Percentiles rank a stretch among this genome's conserved stretches.
These are phyloP conservation scores for Perognathus longimembris DNA, from an alignment of 2,113 vertebrate species.

Conservation along the genomic window DNA sequence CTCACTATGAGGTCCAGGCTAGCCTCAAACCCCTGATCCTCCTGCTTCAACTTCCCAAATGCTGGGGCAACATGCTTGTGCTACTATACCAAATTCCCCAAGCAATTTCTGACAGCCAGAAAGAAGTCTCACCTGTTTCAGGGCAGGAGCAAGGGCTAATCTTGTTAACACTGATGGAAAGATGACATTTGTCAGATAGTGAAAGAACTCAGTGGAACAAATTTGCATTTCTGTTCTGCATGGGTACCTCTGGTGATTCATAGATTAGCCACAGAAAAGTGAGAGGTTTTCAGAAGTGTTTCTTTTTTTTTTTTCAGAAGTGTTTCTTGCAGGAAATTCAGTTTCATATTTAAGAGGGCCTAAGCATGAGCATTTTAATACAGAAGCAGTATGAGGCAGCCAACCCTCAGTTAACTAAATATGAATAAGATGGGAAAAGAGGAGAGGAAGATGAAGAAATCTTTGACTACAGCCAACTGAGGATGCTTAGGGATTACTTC, in stretches of 20 bases:
- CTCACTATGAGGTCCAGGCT: background rate
- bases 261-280: slow-evolving; percentile 34
- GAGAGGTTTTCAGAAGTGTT: slow-evolving; percentile 55
- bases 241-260: slow-evolving; percentile 18
- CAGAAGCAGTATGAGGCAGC: background rate
- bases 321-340: slow-evolving; percentile 43
- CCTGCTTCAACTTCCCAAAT: too few species aligned
- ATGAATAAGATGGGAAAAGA: background rate
- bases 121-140: background rate
- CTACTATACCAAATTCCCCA: background rate
- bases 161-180: background rate
- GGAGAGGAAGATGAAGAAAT: background rate
- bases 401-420: background rate
- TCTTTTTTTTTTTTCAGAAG: slow-evolving; percentile 65
- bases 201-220: background rate
- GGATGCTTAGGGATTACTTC: background rate
- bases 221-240: slow-evolving; percentile 57
- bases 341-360: background rate
- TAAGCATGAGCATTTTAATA: too few species aligned
- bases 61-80: background rate
- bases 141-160: background rate
- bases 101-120: background rate
- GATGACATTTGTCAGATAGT: slow-evolving; percentile 38
- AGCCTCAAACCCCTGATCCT: background rate
- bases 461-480: background rate